Conservation (phyloP, 2,113 vertebrate genomes). For the Menidia beryllina region DNA sequence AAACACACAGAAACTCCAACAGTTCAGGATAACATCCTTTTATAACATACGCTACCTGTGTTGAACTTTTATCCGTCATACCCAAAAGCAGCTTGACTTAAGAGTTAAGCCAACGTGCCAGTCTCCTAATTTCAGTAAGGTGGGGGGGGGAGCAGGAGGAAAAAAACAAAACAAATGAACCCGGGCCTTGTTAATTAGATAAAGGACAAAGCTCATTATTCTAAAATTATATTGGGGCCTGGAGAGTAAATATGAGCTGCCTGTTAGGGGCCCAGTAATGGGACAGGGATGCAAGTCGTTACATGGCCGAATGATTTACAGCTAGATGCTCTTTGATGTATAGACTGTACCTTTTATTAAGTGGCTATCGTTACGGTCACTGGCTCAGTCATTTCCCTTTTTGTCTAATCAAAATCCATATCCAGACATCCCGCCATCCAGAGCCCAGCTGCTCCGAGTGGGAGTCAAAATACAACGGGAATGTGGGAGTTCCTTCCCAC, state of each 20-base stretch:
- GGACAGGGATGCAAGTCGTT: constrained; percentile 87
- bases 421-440: constrained; percentile 46
- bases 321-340: constrained; percentile 88
- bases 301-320: constrained; percentile 88
- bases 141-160: neutral
- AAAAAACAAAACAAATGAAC: constrained; percentile 45
- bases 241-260: constrained; percentile 90
- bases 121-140: constrained; percentile 87
- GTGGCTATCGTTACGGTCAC: constrained; percentile 74
- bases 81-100: constrained; percentile 88
- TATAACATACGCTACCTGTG: constrained; percentile 55
- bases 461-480: constrained; percentile 38
- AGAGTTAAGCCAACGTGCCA: constrained; percentile 88
- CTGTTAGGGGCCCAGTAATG: constrained; percentile 85
- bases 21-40: constrained; percentile 51
- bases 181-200: constrained; percentile 95
- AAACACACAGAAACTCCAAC: constrained; percentile 2
- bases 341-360: constrained; percentile 84
- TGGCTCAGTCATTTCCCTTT: constrained; percentile 74
- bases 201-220: constrained; percentile 97
- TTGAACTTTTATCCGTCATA: constrained; percentile 73
- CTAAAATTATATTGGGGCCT: constrained; percentile 92
- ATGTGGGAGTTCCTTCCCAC: constrained; percentile 28
- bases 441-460: constrained; percentile 42
- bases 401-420: constrained; percentile 78